Base-by-base conservation (phyloP, 2,888 invertebrate genomes). In the Orchesella flavescens region DNA sequence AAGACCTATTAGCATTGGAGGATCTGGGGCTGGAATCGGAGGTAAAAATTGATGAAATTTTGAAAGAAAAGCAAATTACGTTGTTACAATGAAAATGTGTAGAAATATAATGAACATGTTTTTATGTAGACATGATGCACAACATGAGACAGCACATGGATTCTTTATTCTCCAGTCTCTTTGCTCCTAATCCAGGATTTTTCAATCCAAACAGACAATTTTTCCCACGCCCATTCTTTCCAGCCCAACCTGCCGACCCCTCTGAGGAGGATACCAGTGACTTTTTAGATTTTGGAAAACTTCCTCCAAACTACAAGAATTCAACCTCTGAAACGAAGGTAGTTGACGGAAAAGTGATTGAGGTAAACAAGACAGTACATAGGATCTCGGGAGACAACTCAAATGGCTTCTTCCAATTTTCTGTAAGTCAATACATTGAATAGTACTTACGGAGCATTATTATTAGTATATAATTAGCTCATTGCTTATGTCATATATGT, bases 271-370 rank as follows among this genome's bases (percentile, higher is more conserved):
- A 78, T 15, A 23, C 61, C 13, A 80, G 76, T 2, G 80, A 84
- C 12, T 7, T 5, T 9, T 23, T 85, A 12, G 83, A 87, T 43
- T 80, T 87, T 59, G 86, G 80, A 34, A 86, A 85, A 5, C 75
- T 88, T 43, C 88, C 88, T 21, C 80, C 85, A 13, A 87, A 87
- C 49, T 87, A 88, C 84, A 80, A 80, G 23, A 88, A 88, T 68
- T 85, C 86, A 1, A 88, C 88, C 13, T 87, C 87, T 23, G 88
- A 88, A 73, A 88, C 87, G 0, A 88, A 88, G 66, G 69, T 87
- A 23, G 83, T 88, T 65, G 88, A 88, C 74, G 88, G 88, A 9
- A 84, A 88, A 72, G 77, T 87, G 24, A 86, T 88, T 19, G 74
- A 85, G 55, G 86, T 88, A 10, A 88, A 88, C 71, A 87, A 87